phyloP scores from a whole-genome alignment of 2,113 vertebrate genomes.

The Cygnus buccinator region DNA sequence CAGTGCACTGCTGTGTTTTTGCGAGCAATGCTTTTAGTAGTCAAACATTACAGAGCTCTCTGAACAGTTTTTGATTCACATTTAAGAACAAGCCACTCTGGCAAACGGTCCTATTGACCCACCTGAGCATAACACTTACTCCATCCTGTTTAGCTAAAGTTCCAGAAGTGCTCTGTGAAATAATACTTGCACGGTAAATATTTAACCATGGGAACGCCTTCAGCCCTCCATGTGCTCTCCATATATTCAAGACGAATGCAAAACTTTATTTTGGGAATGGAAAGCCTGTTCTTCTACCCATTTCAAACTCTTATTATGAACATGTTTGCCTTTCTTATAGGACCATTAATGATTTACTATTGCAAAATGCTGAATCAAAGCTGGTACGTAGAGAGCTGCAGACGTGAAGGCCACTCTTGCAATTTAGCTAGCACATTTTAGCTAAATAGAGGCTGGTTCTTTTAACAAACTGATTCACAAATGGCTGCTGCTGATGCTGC shows the following conservation, averaged over 20 bases:
- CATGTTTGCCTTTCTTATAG: neutral
- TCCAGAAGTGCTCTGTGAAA: conserved; percentile 26
- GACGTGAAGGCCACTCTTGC: neutral
- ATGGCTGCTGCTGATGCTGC: neutral
- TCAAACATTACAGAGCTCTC: conserved; percentile 16
- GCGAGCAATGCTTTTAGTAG: conserved; percentile 25
- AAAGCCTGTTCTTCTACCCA: neutral
- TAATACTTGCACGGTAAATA: conserved; percentile 49
- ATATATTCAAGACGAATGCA: neutral
- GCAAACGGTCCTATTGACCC: conserved; percentile 30
- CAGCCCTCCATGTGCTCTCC: accelerated
- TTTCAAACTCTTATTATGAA: neutral
- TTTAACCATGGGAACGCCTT: conserved; percentile 43
- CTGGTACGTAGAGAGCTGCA: neutral
- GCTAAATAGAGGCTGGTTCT: conserved; percentile 45
- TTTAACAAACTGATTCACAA: conserved; percentile 13
- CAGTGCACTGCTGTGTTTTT: neutral
- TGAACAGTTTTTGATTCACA: neutral
- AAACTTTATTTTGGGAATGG: conserved; percentile 40
- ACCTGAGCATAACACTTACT: neutral
- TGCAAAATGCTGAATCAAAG: conserved; percentile 35
- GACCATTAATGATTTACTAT: conserved; percentile 46
- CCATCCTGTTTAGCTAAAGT: conserved; percentile 2
- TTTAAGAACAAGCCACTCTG: conserved; percentile 31
- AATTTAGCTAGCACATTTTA: conserved; percentile 31